Evolutionary conservation across 2,888 invertebrate genomes (phyloP).

Genomic region (Archips crataeganus): DNA sequence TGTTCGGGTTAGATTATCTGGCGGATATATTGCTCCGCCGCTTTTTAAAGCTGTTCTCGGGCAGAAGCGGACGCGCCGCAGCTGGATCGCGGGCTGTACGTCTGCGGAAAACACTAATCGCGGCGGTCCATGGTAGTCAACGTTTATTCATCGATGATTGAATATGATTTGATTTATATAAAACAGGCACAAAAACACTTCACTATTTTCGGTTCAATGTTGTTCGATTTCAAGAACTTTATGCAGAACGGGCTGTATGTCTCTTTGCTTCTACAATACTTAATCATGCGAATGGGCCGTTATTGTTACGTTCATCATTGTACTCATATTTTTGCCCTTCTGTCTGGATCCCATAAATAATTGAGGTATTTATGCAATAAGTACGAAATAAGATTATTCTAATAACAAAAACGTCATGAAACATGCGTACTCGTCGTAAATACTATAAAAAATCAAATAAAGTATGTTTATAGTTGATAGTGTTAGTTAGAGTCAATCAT

Average conservation of each 20-base stretch:
- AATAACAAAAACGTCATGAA: too few species aligned
- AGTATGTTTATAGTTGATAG: too few species aligned
- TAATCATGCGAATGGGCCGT: background rate
- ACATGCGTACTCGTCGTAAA: too few species aligned
- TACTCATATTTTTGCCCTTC: background rate
- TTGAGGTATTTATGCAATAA: background rate
- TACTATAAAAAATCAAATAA: too few species aligned
- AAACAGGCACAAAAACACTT: background rate
- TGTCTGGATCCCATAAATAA: background rate
- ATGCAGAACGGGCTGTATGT: too few species aligned
- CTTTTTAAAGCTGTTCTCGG: conserved; percentile 24
- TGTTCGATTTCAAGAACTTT: too few species aligned
- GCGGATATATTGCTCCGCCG: conserved; percentile 55
- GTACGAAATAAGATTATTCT: background rate
- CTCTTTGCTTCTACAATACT: too few species aligned
- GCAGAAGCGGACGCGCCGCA: conserved; percentile 6
- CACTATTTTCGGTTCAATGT: too few species aligned
- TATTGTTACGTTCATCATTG: background rate
- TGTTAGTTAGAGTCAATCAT: too few species aligned
- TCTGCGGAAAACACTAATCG: too few species aligned
- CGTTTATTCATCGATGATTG: background rate
- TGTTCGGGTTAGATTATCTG: conserved; percentile 53
- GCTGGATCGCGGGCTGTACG: too few species aligned
- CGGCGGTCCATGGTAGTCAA: background rate
- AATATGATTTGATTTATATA: background rate